Base-by-base conservation (phyloP, 2,888 invertebrate species). In the Pheosia gnoma region DNA sequence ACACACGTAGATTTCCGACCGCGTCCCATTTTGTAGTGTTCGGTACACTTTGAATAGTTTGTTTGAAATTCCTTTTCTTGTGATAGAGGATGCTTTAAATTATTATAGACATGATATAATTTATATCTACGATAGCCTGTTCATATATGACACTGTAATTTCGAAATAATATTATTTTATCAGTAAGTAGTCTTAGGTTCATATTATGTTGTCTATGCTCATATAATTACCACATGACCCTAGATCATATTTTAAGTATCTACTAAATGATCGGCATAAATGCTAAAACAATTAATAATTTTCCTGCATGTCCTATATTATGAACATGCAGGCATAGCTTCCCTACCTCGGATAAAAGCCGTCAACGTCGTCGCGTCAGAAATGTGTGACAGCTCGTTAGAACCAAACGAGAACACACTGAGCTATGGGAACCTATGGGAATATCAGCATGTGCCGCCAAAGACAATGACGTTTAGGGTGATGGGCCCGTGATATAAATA, bases 381-480 rank as follows among this genome's bases (percentile, higher is more conserved):
- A 70, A 67, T 62, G 67, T 66, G 71, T 83, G 86, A 84, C 85
- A 84, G 79, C 79, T 84, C 81, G 86, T 86, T 86, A 86, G 63
- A 75, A 70, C 72, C 70, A 66, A 64, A 64, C 62, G 71, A 61
- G 60, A 72, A 71, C 67, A 61, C 64, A 62, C 52, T 63, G 72
- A 65, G 72, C 63, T 52, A 56, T 61, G 63, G 59, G 74, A 76
- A 75, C 70, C 63, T 58, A 52, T 63, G 63, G 59, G 75, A 76
- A 75, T 72, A 75, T 69, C 68, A 76, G 62, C 75, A 75, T 76
- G 66, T 76, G 75, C 56, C 61, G 55, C 58, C 59, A 63, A 61
- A 66, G 58, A 63, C 66, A 59, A 62, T 65, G 52, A 51, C 56
- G 63, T 58, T 61, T 59, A 47, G 55, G n/a, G 38, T 39, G 1